Conservation (phyloP, 2,113 vertebrate genomes). For the Ranitomeya variabilis region DNA sequence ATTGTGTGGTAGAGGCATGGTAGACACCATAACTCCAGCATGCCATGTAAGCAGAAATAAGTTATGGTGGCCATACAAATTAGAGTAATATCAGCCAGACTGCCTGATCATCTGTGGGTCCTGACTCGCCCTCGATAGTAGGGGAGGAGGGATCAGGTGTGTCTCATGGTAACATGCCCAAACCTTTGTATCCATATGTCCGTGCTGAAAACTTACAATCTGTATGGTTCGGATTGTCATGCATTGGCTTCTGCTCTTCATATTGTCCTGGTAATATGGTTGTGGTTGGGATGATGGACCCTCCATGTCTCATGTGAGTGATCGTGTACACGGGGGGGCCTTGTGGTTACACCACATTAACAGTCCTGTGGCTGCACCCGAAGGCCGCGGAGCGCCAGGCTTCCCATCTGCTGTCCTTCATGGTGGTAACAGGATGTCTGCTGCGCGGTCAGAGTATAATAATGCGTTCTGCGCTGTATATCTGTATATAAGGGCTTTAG, state of each 20-base stretch:
- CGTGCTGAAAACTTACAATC: too few species aligned
- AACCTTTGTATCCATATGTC: too few species aligned
- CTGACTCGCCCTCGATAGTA: too few species aligned
- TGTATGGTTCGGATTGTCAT: too few species aligned
- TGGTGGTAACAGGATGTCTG: background rate
- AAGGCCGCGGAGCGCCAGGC: background rate
- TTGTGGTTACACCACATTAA: background rate
- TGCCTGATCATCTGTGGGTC: background rate
- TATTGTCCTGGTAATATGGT: background rate
- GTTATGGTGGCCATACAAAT: too few species aligned
- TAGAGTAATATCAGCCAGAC: background rate
- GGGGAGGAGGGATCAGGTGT: too few species aligned
- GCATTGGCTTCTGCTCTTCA: background rate
- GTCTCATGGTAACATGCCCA: too few species aligned
- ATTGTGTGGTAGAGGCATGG: too few species aligned
- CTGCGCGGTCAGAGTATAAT: background rate
- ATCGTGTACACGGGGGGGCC: background rate
- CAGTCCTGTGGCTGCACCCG: background rate
- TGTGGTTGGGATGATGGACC: background rate
- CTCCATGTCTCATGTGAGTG: background rate
- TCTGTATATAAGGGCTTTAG: too few species aligned
- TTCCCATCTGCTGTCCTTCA: background rate
- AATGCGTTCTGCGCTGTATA: too few species aligned
- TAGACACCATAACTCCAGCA: too few species aligned
- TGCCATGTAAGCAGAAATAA: too few species aligned